Base-by-base conservation (phyloP, 2,888 invertebrate genomes). In the Calameuta pallipes region DNA sequence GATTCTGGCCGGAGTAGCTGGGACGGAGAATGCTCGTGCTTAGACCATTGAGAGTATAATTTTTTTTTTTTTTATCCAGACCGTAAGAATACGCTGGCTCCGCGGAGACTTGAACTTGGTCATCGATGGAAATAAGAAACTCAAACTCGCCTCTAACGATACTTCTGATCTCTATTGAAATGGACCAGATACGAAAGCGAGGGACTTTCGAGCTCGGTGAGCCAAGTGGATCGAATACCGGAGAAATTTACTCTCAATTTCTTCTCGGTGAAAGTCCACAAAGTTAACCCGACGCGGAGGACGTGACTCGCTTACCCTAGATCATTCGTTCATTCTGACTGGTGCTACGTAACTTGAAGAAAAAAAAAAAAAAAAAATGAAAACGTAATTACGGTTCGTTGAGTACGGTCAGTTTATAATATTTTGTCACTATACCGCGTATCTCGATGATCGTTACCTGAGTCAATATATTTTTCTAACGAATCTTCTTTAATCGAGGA, bases 281-380 rank as follows among this genome's bases (percentile, higher is more conserved):
- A 1, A 23, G 71, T 31, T 33, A 71, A 9, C 56, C 56, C 9
- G 9, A 79, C 80, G 84, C 82, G 78, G 84, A 77, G 86, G 85
- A 83, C 85, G 83, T 73, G 85, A 80, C 86, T 84, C 83, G 85
- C 82, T 89, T 85, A 87, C 87, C 87, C 87, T 85, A 87, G 56
- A 56, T 56, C 56, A 1, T 56, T 23, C 56, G 23, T 23, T 56
- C 23, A 2, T 56, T 2, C 23, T 23, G 23, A 15, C 9, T 23
- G 56, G 23, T 15, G 23, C 23, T 56, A 23, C 9, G 56, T 56
- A 23, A 23, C 56, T 56, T 9, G 9, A 23, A 56, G 31, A 31
- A 56, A 2, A 3, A 36, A 36, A 31, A 56, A 2, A 3, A 36
- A 36, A 35, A 35, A 36, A 36, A 35, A 41, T 4, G 2, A 35